A percentile compares a stretch with the other conserved stretches of the same genome.
Evolutionary conservation across 2,797 vertebrate species (phyloP).

Genomic region (Fratercula arctica): DNA sequence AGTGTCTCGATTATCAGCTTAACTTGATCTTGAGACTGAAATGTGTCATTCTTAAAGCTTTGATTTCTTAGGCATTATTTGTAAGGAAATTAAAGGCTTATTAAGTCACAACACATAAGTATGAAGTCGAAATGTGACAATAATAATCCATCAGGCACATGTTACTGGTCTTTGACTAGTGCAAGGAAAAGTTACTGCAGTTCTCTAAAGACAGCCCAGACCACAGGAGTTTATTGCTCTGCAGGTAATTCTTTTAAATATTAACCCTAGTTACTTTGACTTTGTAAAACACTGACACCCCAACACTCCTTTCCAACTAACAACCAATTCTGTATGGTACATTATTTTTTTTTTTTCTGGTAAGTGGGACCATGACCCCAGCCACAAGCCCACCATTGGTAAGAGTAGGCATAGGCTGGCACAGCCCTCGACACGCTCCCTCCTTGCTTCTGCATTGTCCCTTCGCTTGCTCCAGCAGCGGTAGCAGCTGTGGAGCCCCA

Average conservation of each 20-base stretch:
- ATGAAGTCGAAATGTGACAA: not conserved
- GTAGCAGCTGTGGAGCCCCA: not conserved
- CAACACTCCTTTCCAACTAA: not conserved
- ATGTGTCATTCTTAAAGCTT: not conserved
- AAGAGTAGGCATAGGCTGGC: not conserved
- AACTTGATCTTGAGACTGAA: conserved; percentile 1
- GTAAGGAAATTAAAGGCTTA: not conserved
- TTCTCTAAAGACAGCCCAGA: not conserved
- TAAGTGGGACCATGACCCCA: not conserved
- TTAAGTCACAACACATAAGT: not conserved
- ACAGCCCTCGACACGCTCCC: not conserved
- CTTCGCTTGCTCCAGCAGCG: not conserved
- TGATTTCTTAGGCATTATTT: not conserved
- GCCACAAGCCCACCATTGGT: not conserved
- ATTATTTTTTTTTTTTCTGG: not conserved
- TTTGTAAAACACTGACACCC: not conserved
- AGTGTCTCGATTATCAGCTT: not conserved
- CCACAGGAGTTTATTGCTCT: not conserved
- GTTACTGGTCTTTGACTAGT: not conserved
- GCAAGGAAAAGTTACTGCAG: not conserved
- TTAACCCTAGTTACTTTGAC: conserved; percentile 1
- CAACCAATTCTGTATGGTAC: not conserved
- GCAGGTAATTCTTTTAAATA: conserved; percentile 20
- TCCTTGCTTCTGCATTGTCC: not conserved
- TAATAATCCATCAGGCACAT: not conserved